phyloP scores from a whole-genome alignment of 1,140 invertebrate genomes.

The Pemphigus obesinymphae region DNA sequence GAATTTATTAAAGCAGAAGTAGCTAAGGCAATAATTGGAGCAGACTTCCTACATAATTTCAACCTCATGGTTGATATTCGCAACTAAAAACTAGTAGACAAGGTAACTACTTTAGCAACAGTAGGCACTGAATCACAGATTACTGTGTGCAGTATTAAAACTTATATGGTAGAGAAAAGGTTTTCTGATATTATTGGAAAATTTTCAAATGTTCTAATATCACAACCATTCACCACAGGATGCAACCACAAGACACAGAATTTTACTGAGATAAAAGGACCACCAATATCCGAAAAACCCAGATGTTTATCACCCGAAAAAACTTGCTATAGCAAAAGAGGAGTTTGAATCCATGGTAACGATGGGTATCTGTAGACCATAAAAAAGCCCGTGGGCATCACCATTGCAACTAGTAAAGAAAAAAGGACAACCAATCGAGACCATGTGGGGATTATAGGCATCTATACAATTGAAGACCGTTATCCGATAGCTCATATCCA shows the following conservation, averaged over 20 bases:
- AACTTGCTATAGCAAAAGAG: slow-evolving; percentile 45
- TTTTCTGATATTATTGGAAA: not conserved
- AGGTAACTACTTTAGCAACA: not conserved
- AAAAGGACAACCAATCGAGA: slow-evolving; percentile 49
- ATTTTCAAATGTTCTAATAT: not conserved
- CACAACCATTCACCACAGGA: too few species aligned
- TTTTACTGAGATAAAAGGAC: slow-evolving; percentile 43
- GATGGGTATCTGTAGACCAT: slow-evolving; percentile 46
- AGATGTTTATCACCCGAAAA: slow-evolving; percentile 49
- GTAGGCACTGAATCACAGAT: not conserved
- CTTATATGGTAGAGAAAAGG: not conserved
- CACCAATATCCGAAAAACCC: slow-evolving; percentile 49
- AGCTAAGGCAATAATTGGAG: not conserved
- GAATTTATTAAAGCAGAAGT: not conserved
- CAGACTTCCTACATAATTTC: not conserved
- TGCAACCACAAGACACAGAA: too few species aligned
- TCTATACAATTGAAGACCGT: slow-evolving; percentile 52
- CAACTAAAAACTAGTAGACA: not conserved
- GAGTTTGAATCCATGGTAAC: slow-evolving; percentile 48
- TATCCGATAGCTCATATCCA: slow-evolving; percentile 50
- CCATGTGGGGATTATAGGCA: slow-evolving; percentile 54
- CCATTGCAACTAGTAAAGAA: slow-evolving; percentile 55
- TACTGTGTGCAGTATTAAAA: not conserved
- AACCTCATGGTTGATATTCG: not conserved
- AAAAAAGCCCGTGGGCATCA: slow-evolving; percentile 51